Evolutionary conservation across 2,888 invertebrate species (phyloP).

Genomic region (Pseudoips prasinana): DNA sequence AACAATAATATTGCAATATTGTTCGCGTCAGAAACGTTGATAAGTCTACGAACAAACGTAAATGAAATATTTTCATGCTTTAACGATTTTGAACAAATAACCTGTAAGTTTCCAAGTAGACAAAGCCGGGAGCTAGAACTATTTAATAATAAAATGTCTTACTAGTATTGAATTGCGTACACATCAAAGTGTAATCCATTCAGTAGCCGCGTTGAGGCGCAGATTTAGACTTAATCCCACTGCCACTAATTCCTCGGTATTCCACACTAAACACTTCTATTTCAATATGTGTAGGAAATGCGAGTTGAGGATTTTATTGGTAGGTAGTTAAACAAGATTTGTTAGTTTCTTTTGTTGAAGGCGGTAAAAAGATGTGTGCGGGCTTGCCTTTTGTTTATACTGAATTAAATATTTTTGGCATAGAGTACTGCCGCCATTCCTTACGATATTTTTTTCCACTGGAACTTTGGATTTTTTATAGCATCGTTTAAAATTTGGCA

Average conservation of each 20-base stretch:
- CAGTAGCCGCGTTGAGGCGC: too few relatives aligned
- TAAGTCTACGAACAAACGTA: too few relatives aligned
- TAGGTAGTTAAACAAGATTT: conserved; percentile 19
- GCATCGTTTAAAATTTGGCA: conserved; percentile 67
- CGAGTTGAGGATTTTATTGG: conserved; percentile 23
- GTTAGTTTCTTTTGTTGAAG: conserved; percentile 13
- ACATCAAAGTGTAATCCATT: too few relatives aligned
- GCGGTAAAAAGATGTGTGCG: conserved; percentile 16
- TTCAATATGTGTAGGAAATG: conserved; percentile 19
- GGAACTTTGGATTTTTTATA: conserved; percentile 70
- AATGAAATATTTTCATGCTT: too few relatives aligned
- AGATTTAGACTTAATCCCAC: too few relatives aligned
- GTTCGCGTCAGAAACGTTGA: too few relatives aligned
- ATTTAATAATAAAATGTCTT: too few relatives aligned
- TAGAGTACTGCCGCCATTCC: conserved; percentile 43
- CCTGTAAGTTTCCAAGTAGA: too few relatives aligned
- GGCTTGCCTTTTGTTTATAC: conserved; percentile 52
- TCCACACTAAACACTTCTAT: conserved; percentile 19
- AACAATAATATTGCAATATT: too few relatives aligned
- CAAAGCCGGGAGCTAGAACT: too few relatives aligned
- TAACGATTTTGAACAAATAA: too few relatives aligned
- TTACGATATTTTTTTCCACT: conserved; percentile 57
- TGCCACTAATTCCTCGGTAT: conserved; percentile 12
- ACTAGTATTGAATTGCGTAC: too few relatives aligned
- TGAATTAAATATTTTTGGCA: conserved; percentile 59